Percentiles rank a stretch among this genome's conserved stretches.
These are phyloP conservation scores for Melierax canorus DNA, from an alignment of 2,113 vertebrate species.

Conservation along the genomic window DNA sequence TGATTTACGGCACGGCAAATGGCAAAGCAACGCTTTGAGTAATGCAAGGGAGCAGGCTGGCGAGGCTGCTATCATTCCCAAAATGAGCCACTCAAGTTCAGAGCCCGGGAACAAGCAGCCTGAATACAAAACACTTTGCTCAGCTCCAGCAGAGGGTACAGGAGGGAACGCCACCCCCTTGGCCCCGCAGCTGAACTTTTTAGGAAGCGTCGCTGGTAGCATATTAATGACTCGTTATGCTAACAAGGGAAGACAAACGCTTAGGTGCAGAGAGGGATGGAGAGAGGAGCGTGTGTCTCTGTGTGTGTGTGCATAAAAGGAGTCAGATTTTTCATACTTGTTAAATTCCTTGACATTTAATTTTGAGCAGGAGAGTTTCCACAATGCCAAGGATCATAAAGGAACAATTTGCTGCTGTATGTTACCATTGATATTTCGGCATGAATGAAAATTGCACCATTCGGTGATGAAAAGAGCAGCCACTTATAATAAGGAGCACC, in stretches of 20 bases:
- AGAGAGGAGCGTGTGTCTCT: neutral
- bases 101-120: neutral
- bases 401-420: constrained; percentile 50
- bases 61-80: neutral
- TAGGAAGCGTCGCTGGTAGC: neutral
- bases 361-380: constrained; percentile 24
- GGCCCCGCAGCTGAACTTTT: neutral
- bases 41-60: neutral
- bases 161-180: neutral
- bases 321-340: neutral
- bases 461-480: constrained; percentile 36
- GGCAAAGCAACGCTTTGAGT: neutral
- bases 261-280: neutral
- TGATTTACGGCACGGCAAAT: neutral
- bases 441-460: constrained; percentile 46
- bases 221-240: neutral
- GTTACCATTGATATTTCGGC: constrained; percentile 50
- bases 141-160: neutral
- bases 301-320: neutral
- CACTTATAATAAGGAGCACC: constrained; percentile 43
- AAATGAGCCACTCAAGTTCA: neutral
- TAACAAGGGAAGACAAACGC: neutral
- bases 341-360: constrained; percentile 54
- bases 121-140: neutral
- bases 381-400: constrained; percentile 56